Base-by-base conservation (phyloP, 2,888 invertebrate genomes). In the Caenorhabditis imperialis region DNA sequence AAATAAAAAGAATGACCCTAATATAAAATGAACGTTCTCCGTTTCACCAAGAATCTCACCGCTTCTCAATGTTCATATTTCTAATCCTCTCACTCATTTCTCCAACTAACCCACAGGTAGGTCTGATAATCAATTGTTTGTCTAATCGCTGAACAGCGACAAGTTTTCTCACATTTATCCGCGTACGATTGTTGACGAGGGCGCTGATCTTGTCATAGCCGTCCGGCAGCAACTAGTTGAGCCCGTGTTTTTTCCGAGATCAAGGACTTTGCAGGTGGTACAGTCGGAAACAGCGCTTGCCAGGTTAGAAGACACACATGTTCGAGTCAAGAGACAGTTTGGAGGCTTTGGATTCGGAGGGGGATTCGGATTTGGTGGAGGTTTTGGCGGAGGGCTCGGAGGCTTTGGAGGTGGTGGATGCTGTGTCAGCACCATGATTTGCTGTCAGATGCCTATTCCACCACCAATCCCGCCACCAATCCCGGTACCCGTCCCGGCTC, bases 321-420 rank as follows among this genome's bases (percentile, higher is more conserved):
- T 77, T 27, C 67, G 81, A 51, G 74, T 71, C 0, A 81, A 81
- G 50, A 57, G 81, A 22, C 81, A 81, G 57, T 81, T 62, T 48
- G 78, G 78, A 20, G 63, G 63, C 18, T 55, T 54, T 61, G 61
- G 57, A 12, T 57, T 55, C 18, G 57, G 62, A 55, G 18, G 35
- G 12, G 27, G 58, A 14, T 42, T 42, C 61, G 65, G 55, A n/a
- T 51, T 55, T 33, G 72, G 72, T 16, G 62, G 62, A 14, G 76
- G 73, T 25, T 67, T 67, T 51, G 78, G 53, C 51, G 79, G 71
- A 12, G 78, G 67, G n/a, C 51, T 55, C 20, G 77, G 70, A 7
- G 71, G 63, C 10, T 65, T 63, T 54, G 78, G 54, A 54, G 81
- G 72, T 30, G 75, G 57, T 16, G 74, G 78, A 51, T 78, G 77